Evolutionary conservation across 2,113 vertebrate genomes (phyloP), one percentile per base, ranked within the genome.

Genomic region (Cavia porcellus): DNA sequence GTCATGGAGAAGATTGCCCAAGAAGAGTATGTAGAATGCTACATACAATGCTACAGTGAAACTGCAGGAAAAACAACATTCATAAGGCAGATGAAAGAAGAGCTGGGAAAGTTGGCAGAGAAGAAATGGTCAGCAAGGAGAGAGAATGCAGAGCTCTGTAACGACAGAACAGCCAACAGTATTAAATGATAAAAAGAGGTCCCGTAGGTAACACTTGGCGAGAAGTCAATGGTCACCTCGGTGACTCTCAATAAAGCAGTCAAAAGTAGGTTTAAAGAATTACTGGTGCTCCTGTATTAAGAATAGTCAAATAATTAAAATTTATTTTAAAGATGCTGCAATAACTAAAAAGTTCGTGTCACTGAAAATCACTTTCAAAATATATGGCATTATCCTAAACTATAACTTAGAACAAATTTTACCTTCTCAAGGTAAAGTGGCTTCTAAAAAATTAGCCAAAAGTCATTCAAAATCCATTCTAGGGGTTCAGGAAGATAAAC

Each of bases 381-480:
- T 81, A 86, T 25, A 81, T 68, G 55, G n/a, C 12, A 80, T 66
- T 68, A 72, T 62, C 74, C 80, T 86, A 30, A 90, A 90, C 55
- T 52, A 35, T 50, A 85, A 14, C 17, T 82, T 66, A 62, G 70
- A 90, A 77, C 38, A 68, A 79, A 93, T 55, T 77, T 92, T 75
- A 95, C 75, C 20, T 66, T 92, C 61, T 70, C 86, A 52, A 30
- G 61, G 35, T 52, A 93, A 59, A 79, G 19, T 79, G 15, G 32
- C 61, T 61, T 84, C 47, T 12, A 11, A 22, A 57, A 52, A 89
- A 93, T 25, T 15, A 70, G 20, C 42, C 19, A 30, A 61, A 92
- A 82, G 68, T 95, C 59, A 92, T 59, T 8, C 89, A 59, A 68
- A 92, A 35, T 93, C 32, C 57, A 35, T 62, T 81, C 64, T 55